These are phyloP conservation scores for Eleutherodactylus coqui DNA, from an alignment of 2,797 vertebrate species.

Conservation along the genomic window DNA sequence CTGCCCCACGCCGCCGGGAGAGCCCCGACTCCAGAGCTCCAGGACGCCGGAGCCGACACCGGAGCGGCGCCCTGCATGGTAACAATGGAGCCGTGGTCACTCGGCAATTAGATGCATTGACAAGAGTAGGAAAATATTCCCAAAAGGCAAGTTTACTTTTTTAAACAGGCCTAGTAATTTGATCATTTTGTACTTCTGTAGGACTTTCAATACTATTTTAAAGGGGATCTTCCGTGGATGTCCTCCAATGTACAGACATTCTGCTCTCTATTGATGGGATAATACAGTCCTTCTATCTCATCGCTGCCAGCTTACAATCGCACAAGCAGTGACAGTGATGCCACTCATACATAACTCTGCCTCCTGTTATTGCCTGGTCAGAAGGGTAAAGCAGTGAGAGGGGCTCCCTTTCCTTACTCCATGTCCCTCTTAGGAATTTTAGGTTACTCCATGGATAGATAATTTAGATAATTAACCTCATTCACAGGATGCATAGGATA, in stretches of 20 bases:
- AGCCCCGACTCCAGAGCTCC: no score
- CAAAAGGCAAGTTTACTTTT: no score
- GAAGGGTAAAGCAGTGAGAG: background rate
- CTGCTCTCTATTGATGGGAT: background rate
- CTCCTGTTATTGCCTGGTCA: background rate
- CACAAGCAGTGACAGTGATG: background rate
- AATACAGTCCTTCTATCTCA: background rate
- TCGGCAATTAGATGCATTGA: no score
- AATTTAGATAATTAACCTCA: background rate
- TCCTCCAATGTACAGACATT: background rate
- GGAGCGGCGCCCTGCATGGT: no score
- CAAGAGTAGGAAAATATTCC: no score
- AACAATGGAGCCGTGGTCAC: no score
- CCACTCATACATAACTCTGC: background rate
- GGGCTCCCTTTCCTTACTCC: background rate
- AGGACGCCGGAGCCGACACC: no score
- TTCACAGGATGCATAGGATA: constrained; percentile 8
- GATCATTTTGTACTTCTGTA: background rate
- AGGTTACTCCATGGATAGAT: background rate
- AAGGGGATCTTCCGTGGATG: background rate
- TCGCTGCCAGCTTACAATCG: background rate
- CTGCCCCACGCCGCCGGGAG: no score
- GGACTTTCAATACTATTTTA: background rate
- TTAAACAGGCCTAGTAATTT: background rate
- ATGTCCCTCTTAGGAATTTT: no score